Evolutionary conservation across 1,140 invertebrate genomes (phyloP), one percentile per base, ranked within the genome.

Genomic region (Apolygus lucorum): DNA sequence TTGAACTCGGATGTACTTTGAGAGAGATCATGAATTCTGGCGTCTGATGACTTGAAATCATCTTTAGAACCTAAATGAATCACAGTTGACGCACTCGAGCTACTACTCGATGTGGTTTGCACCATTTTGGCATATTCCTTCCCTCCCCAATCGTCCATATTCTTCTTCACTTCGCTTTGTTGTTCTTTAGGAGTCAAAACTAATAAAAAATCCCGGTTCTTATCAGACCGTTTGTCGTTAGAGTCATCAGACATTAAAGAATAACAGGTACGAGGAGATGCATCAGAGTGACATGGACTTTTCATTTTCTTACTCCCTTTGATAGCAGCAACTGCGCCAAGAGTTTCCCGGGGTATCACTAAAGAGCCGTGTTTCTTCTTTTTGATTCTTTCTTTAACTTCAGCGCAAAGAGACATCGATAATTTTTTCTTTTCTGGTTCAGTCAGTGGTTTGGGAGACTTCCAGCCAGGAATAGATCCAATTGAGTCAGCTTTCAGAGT

Each of bases 371-470:
- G 67, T 62, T 72, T 72, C 54, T 63, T 66, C 28, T 73, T 73
- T 73, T 81, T 76, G 2, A 87, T 81, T 76, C 83, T 83, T 71
- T 89, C 84, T 66, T 89, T 77, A 8, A 90, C 81, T 80, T 91
- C 90, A 75, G 86, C 85, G 68, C 89, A 87, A 1, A 92, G 78
- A 2, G 83, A 86, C 77, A 86, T 82, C 0, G 88, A 91, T 52
- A 91, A 78, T 71, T 83, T 82, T 76, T 85, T 87, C 73, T 91
- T 91, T 71, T 90, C 89, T 24, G 81, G 80, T 79, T 92, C 89
- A 64, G 82, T 82, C 52, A 87, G 77, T 49, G 77, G 75, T 78
- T 81, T 81, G 11, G 54, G 54, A 27, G 69, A 28, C 63, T 74
- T 73, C 75, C 79, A 80, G 59, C 79, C 75, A 75, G 80, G 77